Conservation (phyloP, 2,797 vertebrate species). For the Peromyscus eremicus region DNA sequence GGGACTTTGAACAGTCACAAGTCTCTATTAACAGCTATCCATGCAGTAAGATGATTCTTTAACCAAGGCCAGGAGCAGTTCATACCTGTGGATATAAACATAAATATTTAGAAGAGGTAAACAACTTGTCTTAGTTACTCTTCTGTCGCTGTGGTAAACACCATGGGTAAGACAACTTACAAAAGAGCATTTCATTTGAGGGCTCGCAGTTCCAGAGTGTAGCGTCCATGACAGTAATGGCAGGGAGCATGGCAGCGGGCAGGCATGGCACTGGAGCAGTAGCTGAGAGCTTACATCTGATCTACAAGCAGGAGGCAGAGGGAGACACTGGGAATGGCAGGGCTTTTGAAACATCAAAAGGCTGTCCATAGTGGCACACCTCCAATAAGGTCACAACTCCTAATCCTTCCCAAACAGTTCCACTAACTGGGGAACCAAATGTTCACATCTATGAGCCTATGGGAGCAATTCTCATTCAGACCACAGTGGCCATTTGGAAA, state of each 20-base stretch:
- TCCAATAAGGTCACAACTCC: neutral
- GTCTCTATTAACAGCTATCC: neutral
- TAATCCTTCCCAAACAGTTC: neutral
- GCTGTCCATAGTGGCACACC: neutral
- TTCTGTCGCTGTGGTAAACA: neutral
- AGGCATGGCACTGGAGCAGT: neutral
- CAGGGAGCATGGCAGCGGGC: neutral
- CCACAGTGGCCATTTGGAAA: neutral
- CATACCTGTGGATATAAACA: neutral
- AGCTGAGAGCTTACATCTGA: neutral
- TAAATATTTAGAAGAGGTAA: neutral
- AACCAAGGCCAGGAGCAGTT: neutral
- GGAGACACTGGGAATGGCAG: neutral
- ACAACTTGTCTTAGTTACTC: neutral
- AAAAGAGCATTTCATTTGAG: neutral
- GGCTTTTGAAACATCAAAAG: neutral
- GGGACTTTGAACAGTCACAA: neutral
- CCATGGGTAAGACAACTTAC: neutral
- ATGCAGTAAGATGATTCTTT: neutral
- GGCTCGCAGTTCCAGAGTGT: neutral
- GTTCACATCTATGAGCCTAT: neutral
- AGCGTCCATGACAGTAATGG: too few relatives aligned
- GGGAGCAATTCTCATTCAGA: neutral
- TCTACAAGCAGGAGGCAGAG: neutral
- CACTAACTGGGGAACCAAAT: neutral